These are phyloP conservation scores for Timandra comae DNA, from an alignment of 2,888 invertebrate species.

Conservation along the genomic window DNA sequence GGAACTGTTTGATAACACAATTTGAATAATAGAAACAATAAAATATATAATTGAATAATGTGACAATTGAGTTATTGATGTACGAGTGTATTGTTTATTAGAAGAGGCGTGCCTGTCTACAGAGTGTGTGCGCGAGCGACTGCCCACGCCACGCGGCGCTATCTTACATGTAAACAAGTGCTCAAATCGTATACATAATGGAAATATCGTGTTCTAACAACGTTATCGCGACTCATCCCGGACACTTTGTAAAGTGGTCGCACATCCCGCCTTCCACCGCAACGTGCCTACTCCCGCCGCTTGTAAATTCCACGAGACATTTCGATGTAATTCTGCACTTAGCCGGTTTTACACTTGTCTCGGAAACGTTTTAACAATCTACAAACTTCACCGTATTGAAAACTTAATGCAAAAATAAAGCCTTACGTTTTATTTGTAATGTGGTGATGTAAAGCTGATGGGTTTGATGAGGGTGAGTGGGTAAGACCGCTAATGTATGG, in stretches of 20 bases:
- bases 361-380: slow-evolving; percentile 26
- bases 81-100: too few species aligned
- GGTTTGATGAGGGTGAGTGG: slow-evolving; percentile 14
- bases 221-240: slow-evolving; percentile 74
- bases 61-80: too few species aligned
- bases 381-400: slow-evolving; percentile 25
- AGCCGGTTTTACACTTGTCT: slow-evolving; percentile 34
- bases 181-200: slow-evolving; percentile 77
- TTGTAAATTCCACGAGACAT: slow-evolving; percentile 45
- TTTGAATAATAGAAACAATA: too few species aligned
- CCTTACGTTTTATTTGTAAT: slow-evolving; percentile 19
- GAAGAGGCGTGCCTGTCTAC: slow-evolving; percentile 38
- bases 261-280: slow-evolving; percentile 49
- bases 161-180: slow-evolving; percentile 74
- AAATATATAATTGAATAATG: too few species aligned
- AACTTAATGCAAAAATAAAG: slow-evolving; percentile 43
- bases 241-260: slow-evolving; percentile 74
- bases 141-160: slow-evolving; percentile 46
- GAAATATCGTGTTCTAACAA: slow-evolving; percentile 76
- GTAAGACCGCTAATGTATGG: slow-evolving; percentile 25
- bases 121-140: slow-evolving; percentile 29
- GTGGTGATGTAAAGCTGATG: slow-evolving; percentile 19
- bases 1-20: too few species aligned
- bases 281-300: slow-evolving; percentile 40
- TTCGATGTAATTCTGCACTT: slow-evolving; percentile 54